Conservation (phyloP, 2,113 vertebrate species). For the Forbesichthys papilliferus region DNA sequence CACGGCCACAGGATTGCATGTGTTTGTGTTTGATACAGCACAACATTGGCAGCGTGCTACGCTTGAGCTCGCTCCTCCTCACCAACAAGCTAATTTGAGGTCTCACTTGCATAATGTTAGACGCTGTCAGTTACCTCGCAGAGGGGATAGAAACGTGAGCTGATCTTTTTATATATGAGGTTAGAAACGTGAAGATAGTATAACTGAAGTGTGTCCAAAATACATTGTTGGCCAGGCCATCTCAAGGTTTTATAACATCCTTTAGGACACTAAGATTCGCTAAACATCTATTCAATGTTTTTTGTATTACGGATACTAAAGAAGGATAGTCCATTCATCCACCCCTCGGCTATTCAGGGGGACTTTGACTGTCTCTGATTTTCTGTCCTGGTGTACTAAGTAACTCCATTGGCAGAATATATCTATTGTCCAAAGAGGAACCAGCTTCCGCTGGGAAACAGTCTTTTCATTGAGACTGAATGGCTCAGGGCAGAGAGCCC, state of each 20-base stretch:
- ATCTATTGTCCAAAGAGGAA: constrained; percentile 54
- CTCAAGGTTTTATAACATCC: not conserved
- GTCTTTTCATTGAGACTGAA: constrained; percentile 49
- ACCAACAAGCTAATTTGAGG: constrained; percentile 41
- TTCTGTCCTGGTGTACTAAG: constrained; percentile 14
- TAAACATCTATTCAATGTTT: constrained; percentile 1
- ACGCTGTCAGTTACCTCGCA: not conserved
- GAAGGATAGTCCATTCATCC: not conserved
- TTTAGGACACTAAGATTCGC: not conserved
- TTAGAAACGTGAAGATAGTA: not conserved
- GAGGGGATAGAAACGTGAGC: not conserved
- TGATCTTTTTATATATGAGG: not conserved
- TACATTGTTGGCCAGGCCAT: not conserved
- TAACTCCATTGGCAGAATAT: constrained; percentile 54
- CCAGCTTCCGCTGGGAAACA: constrained; percentile 51
- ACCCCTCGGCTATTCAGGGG: constrained; percentile 11
- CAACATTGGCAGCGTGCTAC: constrained; percentile 37
- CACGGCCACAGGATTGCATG: constrained; percentile 30
- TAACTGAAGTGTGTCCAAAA: not conserved
- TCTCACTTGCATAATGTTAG: constrained; percentile 15
- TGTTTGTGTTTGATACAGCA: constrained; percentile 65
- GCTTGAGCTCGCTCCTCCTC: constrained; percentile 40
- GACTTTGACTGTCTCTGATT: constrained; percentile 7
- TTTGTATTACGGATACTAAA: not conserved
- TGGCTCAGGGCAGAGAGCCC: constrained; percentile 39